Base-by-base conservation (phyloP, 2,888 invertebrate species). In the Ormyrus labotus region DNA sequence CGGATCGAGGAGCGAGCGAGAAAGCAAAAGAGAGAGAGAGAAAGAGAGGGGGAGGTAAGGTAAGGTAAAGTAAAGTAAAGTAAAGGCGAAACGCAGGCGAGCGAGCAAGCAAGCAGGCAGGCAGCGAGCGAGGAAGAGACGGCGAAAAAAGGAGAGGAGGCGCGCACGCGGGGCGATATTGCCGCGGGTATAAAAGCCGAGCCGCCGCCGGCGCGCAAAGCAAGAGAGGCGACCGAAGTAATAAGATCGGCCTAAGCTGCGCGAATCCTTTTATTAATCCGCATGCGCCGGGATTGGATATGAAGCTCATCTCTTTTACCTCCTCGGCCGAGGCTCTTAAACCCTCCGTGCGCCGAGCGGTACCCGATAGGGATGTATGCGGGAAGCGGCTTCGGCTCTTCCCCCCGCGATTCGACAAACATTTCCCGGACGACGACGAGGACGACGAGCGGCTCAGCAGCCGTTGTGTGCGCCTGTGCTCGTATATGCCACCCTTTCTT, bases 251-350 rank as follows among this genome's bases (percentile, higher is more conserved):
- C 87, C 88, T 87, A 89, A 89, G 88, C 88, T 90, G 86, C 86
- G 86, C 84, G 89, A 89, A 89, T 90, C 88, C 89, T 90, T 89
- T 90, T 88, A 89, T 89, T 89, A 89, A 90, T 89, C 89, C 87
- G 86, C 87, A 83, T 84, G 85, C 87, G 86, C 86, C 87, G 85
- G 87, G 88, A 89, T 89, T 89, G 89, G 89, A 89, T 89, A 89
- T 88, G 86, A 87, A 88, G 86, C 85, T 85, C 83, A 82, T 81
- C 83, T 81, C 77, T 82, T 82, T 81, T 71, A 58, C 81, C 78
- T 81, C 78, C 84, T 85, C 82, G 9, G 53, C 81, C 81, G 77
- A 82, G 47, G 68, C 76, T 5, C 19, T 68, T 3, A 61, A 45
- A 47, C 8, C 8, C 65, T 58, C 58, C 19, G 58, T 51, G 19